Evolutionary conservation across 2,797 vertebrate species (phyloP).

Genomic region (Brachymystax lenok): DNA sequence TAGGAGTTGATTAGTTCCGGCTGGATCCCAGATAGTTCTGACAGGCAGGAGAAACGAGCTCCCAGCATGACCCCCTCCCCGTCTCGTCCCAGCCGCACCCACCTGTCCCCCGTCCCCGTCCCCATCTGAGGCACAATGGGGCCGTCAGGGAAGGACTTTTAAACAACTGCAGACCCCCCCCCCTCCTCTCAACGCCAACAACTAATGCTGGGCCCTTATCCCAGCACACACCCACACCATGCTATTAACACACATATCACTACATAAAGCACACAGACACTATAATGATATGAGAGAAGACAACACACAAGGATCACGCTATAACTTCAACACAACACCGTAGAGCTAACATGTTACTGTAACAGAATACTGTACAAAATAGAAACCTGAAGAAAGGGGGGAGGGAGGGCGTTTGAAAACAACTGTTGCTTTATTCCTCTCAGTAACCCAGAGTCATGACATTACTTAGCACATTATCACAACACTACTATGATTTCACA

Average conservation of each 20-base stretch:
- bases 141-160: slow-evolving; percentile 76
- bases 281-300: background rate
- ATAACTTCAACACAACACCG: background rate
- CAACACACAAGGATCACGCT: background rate
- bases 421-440: too few relatives aligned
- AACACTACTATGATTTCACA: too few relatives aligned
- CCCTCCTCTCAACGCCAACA: slow-evolving; percentile 35
- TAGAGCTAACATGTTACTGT: too few relatives aligned
- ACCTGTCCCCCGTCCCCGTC: slow-evolving; percentile 29
- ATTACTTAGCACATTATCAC: too few relatives aligned
- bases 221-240: slow-evolving; percentile 33
- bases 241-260: background rate
- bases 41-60: slow-evolving; percentile 93
- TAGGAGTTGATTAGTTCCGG: slow-evolving; percentile 99
- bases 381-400: too few relatives aligned
- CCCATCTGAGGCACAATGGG: slow-evolving; percentile 76
- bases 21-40: slow-evolving; percentile 96
- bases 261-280: background rate
- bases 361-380: too few relatives aligned
- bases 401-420: too few relatives aligned
- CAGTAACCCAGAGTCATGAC: too few relatives aligned
- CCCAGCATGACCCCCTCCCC: slow-evolving; percentile 69
- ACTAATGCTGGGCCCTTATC: slow-evolving; percentile 46
- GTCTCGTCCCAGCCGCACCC: too few relatives aligned
- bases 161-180: slow-evolving; percentile 72